Conservation (phyloP, 2,888 invertebrate species). For the Diarsia brunnea region DNA sequence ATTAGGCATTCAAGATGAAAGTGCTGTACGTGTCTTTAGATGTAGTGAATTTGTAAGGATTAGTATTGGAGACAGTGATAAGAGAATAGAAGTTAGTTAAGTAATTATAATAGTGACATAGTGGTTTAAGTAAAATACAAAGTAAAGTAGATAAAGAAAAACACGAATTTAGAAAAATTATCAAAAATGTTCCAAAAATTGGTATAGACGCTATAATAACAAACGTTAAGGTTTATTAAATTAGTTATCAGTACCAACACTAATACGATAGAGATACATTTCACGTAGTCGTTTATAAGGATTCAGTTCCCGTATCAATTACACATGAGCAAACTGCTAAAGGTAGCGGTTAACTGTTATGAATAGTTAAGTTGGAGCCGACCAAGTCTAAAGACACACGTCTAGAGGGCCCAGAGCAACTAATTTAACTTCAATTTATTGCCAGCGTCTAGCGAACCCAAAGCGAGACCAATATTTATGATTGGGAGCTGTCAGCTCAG, state of each 20-base stretch:
- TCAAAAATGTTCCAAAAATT: neutral
- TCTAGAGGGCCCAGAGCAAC: constrained; percentile 68
- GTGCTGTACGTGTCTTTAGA: neutral
- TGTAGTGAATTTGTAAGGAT: neutral
- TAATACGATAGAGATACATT: constrained; percentile 47
- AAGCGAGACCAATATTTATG: constrained; percentile 68
- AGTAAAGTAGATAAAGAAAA: neutral
- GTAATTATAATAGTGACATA: neutral
- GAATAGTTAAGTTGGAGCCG: constrained; percentile 47
- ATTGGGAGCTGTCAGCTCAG: constrained; percentile 56
- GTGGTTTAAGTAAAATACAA: neutral
- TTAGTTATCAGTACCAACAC: constrained; percentile 37
- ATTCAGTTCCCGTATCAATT: constrained; percentile 60
- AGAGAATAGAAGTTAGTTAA: neutral
- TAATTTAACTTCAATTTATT: constrained; percentile 81
- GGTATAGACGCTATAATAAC: constrained; percentile 3
- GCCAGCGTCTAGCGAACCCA: constrained; percentile 64
- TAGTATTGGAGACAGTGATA: no score
- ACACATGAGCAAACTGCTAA: constrained; percentile 54
- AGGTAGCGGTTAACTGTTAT: constrained; percentile 52
- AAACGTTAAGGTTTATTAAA: constrained; percentile 43
- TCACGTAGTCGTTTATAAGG: constrained; percentile 43
- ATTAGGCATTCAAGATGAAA: constrained; percentile 3
- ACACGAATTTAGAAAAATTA: neutral
- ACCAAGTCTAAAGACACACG: constrained; percentile 45